A percentile compares a stretch with the other conserved stretches of the same genome.
Conservation (phyloP, 1,140 invertebrate species). For the Meloidogyne floridensis region DNA sequence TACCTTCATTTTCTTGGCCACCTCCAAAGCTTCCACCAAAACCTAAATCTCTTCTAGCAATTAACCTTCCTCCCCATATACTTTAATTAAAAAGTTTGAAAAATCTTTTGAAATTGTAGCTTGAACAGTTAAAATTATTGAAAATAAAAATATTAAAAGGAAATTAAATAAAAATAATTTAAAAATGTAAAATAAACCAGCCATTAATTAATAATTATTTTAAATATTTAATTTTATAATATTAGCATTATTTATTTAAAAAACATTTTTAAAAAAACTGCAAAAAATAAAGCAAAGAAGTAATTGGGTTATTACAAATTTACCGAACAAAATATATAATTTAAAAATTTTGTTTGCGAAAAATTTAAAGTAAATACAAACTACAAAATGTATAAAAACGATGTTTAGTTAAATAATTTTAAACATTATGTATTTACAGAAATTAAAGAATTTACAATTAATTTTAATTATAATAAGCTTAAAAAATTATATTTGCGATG, state of each 20-base stretch:
- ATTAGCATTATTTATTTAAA: too few relatives aligned
- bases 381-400: neutral
- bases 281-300: neutral
- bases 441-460: too few relatives aligned
- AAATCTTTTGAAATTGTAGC: conserved; percentile 17
- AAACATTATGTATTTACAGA: too few relatives aligned
- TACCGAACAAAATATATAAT: neutral
- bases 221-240: too few relatives aligned
- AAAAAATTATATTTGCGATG: too few relatives aligned
- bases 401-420: too few relatives aligned
- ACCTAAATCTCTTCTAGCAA: conserved; percentile 25
- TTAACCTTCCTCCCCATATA: conserved; percentile 1
- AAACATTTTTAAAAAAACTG: neutral
- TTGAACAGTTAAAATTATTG: neutral
- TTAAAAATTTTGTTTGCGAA: neutral
- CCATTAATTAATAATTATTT: neutral
- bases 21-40: conserved; percentile 27
- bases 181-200: neutral
- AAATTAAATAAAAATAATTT: neutral
- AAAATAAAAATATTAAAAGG: neutral
- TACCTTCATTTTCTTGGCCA: neutral
- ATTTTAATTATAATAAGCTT: too few relatives aligned
- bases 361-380: neutral
- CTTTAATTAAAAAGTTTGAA: conserved; percentile 16
- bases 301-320: neutral